Percentiles rank a stretch among this genome's conserved stretches.
Conservation (phyloP, 2,113 vertebrate species). For the Empidonax traillii region DNA sequence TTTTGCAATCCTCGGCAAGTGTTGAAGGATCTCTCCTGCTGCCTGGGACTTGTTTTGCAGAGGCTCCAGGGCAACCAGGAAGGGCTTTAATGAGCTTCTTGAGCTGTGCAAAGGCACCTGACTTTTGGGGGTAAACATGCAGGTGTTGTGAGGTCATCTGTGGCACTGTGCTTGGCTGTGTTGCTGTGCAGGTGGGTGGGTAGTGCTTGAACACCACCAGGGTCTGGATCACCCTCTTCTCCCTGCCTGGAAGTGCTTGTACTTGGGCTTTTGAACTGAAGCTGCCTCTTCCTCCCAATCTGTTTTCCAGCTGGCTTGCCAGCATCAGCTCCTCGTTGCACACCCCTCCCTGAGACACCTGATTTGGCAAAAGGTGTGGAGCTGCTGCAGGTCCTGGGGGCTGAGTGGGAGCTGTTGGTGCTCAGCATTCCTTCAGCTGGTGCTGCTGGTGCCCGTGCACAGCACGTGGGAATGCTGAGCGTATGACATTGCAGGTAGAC, state of each 20-base stretch:
- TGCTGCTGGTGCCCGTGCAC: not conserved
- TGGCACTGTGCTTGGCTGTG: not conserved
- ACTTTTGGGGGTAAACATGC: not conserved
- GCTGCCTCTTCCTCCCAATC: not conserved
- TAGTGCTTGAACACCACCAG: not conserved
- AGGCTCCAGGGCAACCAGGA: not conserved
- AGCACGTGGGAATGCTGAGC: fast-evolving
- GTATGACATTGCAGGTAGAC: not conserved
- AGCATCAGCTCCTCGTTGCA: not conserved
- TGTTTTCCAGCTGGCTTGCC: not conserved
- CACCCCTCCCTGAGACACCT: not conserved
- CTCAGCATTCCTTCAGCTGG: not conserved
- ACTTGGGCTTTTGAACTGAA: not conserved
- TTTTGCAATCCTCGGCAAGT: not conserved
- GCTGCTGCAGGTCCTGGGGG: not conserved
- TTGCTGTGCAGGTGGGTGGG: not conserved
- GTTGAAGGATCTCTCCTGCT: not conserved
- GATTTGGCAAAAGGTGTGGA: not conserved
- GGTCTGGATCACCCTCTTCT: not conserved
- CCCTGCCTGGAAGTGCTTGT: not conserved
- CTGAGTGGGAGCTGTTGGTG: not conserved
- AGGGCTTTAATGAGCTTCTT: not conserved
- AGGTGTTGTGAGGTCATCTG: constrained; percentile 15
- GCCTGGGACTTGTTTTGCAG: not conserved
- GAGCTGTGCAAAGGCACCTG: not conserved